Evolutionary conservation across 2,113 vertebrate species (phyloP), one percentile per base, ranked within the genome.

Genomic region (Oryzias curvinotus): DNA sequence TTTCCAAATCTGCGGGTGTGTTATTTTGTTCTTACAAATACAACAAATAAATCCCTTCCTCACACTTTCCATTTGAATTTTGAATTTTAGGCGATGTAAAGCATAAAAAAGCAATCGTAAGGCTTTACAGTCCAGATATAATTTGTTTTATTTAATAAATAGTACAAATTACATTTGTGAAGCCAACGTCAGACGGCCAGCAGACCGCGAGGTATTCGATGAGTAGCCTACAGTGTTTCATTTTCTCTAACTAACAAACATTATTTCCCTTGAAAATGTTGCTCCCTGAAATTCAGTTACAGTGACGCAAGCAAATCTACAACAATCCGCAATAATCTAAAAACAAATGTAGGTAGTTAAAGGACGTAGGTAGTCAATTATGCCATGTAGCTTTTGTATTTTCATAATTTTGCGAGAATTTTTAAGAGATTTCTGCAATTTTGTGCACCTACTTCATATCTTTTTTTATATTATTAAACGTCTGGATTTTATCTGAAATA

Each of bases 141-240:
- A 88, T 88, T 87, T 86, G 80, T 80, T 88, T 92, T 92, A 88
- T 95, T 94, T 91, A 93, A 97, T 97, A 97, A 97, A 96, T 96
- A 92, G 91, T 96, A 96, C 94, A 96, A 95, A 93, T 95, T 93
- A 94, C 77, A 94, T 94, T 90, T 94, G 78, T 82, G 84, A 94
- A 95, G 90, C 92, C 90, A 95, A 93, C 76, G 71, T 83, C 77
- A 78, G 91, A 93, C 93, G 95, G 94, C 93, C 94, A 90, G 87
- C 91, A 93, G 93, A 94, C 92, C 93, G 92, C 92, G 96, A 98
- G 95, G 96, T 98, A 97, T 95, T 94, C 90, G 88, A 93, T 93
- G 94, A 91, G 93, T 91, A 94, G 69, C 86, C 89, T 91, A 88
- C 87, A 91, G 83, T 90, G 84, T 89, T 85, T 74, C 30, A 63